These are phyloP conservation scores for Pagrus major DNA, from an alignment of 2,113 vertebrate species.

Conservation along the genomic window DNA sequence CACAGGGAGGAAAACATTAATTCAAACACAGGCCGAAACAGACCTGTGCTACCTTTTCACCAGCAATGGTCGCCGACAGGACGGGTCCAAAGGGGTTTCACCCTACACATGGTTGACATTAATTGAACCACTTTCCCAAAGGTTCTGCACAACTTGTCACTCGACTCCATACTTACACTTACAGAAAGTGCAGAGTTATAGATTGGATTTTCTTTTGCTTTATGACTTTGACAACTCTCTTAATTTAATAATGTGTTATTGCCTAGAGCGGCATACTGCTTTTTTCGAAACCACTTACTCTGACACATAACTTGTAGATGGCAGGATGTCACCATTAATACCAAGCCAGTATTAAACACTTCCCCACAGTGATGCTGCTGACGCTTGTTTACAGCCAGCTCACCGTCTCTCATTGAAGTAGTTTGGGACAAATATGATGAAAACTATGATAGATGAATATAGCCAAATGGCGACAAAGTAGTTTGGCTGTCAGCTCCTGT, in stretches of 20 bases:
- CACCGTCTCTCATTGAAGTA: not conserved
- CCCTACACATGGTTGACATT: not conserved
- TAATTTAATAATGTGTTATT: slow-evolving; percentile 5
- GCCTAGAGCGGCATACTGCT: not conserved
- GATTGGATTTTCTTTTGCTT: slow-evolving; percentile 12
- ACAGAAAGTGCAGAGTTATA: not conserved
- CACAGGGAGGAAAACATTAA: not conserved
- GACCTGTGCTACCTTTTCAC: not conserved
- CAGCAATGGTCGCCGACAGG: not conserved
- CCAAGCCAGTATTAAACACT: slow-evolving; percentile 8
- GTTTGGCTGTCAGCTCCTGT: slow-evolving; percentile 9
- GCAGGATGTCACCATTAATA: slow-evolving; percentile 28
- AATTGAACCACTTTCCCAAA: not conserved
- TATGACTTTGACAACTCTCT: slow-evolving; percentile 1
- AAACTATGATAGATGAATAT: not conserved
- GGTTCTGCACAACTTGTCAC: slow-evolving; percentile 1
- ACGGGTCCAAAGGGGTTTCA: not conserved
- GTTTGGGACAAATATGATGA: slow-evolving; percentile 26
- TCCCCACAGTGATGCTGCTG: not conserved
- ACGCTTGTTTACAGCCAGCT: not conserved
- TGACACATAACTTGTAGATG: slow-evolving; percentile 17
- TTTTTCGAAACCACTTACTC: slow-evolving; percentile 7
- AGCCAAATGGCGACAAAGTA: slow-evolving; percentile 11
- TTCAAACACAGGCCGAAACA: not conserved
- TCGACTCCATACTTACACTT: not conserved